Evolutionary conservation across 2,113 vertebrate genomes (phyloP).

Genomic region (Microtus richardsoni): DNA sequence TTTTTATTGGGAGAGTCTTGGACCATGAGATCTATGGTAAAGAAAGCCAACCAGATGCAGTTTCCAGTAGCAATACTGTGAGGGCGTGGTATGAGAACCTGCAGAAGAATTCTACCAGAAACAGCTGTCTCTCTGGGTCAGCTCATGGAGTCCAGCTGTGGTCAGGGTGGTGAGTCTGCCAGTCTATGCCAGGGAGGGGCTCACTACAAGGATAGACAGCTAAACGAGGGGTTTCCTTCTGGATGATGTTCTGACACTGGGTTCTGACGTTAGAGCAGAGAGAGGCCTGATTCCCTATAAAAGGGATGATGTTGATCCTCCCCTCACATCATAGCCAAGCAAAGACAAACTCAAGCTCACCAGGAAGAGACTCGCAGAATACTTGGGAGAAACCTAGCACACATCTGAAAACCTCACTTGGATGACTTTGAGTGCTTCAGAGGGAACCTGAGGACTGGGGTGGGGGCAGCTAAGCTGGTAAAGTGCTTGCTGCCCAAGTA

Average conservation of each 20-base stretch:
- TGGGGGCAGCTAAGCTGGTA: too few relatives aligned
- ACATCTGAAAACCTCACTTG: background rate
- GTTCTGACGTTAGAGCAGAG: background rate
- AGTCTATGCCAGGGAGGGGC: too few relatives aligned
- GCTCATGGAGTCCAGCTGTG: background rate
- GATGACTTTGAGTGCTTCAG: background rate
- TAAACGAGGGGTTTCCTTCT: background rate
- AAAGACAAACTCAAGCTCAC: background rate
- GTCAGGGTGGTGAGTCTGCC: background rate
- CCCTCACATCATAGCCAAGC: background rate
- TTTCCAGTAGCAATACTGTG: background rate
- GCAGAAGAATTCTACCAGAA: background rate
- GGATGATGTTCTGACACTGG: background rate
- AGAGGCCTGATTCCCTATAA: background rate
- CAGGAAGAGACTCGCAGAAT: background rate
- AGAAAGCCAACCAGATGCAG: background rate
- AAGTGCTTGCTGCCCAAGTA: background rate
- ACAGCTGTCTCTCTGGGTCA: background rate
- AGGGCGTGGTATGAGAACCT: background rate
- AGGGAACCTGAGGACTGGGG: background rate
- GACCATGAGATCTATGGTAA: constrained; percentile 5
- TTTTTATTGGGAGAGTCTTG: background rate
- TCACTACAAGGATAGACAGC: background rate
- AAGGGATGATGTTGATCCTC: background rate
- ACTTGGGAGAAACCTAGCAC: background rate